These are phyloP conservation scores for Pedicia rivosa DNA, from an alignment of 2,888 invertebrate species.

Conservation along the genomic window DNA sequence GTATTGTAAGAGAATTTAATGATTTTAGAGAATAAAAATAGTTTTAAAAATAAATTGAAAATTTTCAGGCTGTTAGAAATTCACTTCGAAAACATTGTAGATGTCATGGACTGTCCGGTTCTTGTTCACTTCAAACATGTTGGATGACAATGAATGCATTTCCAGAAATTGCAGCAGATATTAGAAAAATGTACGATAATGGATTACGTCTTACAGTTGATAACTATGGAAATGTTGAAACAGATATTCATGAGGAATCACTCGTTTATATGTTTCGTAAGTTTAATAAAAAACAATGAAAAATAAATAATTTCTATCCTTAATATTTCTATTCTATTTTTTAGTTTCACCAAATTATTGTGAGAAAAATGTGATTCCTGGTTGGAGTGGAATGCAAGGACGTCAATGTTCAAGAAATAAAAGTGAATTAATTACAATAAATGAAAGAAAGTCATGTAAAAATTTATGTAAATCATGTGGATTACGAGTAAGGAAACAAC, in stretches of 20 bases:
- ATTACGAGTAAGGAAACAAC: constrained; percentile 29
- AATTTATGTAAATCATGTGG: constrained; percentile 40
- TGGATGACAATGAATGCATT: constrained; percentile 38
- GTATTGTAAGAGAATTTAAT: constrained; percentile 31
- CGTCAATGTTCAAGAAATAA: constrained; percentile 33
- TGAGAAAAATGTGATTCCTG: constrained; percentile 27
- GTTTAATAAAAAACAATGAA: neutral
- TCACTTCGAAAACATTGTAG: constrained; percentile 36
- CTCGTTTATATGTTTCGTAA: constrained; percentile 21
- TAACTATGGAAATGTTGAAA: constrained; percentile 23
- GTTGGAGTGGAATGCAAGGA: constrained; percentile 36
- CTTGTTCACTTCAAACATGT: constrained; percentile 39
- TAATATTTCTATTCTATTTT: too few relatives aligned
- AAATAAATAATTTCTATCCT: neutral
- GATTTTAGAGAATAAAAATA: too few relatives aligned
- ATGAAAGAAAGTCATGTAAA: constrained; percentile 36
- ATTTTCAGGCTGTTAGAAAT: constrained; percentile 30
- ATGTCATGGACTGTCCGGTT: constrained; percentile 40
- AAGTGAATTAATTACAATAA: constrained; percentile 17
- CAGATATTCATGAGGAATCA: constrained; percentile 13
- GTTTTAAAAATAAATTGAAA: constrained; percentile 10
- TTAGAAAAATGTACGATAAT: constrained; percentile 36
- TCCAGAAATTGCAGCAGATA: constrained; percentile 30
- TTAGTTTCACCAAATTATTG: constrained; percentile 42
- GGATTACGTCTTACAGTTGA: constrained; percentile 29